phyloP scores from a whole-genome alignment of 2,888 invertebrate genomes.

The Lypha dubia region DNA sequence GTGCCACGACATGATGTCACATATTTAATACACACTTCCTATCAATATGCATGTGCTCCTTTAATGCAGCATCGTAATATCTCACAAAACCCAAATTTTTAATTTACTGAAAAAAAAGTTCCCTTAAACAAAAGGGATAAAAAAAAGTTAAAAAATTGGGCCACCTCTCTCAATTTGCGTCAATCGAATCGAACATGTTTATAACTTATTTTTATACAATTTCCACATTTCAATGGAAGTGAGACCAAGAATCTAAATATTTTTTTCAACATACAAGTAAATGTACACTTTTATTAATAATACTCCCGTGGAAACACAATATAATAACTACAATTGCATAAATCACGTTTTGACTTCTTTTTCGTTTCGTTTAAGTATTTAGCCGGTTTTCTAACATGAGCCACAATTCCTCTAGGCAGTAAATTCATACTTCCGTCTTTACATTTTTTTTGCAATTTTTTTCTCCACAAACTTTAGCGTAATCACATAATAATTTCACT shows the following conservation, averaged over 20 bases:
- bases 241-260: too few relatives aligned
- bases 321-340: slow-evolving; percentile 3
- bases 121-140: too few relatives aligned
- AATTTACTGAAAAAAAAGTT: too few relatives aligned
- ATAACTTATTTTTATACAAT: too few relatives aligned
- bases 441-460: slow-evolving; percentile 23
- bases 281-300: neutral
- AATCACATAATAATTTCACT: slow-evolving; percentile 67
- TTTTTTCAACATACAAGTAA: neutral
- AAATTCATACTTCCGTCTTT: slow-evolving; percentile 43
- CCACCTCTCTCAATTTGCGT: neutral
- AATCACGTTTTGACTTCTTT: slow-evolving; percentile 38
- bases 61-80: too few relatives aligned
- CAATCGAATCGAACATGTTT: too few relatives aligned
- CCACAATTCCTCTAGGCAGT: slow-evolving; percentile 6
- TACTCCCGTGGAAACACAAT: neutral
- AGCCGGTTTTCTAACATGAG: slow-evolving; percentile 11
- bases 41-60: too few relatives aligned
- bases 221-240: too few relatives aligned
- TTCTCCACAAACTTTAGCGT: slow-evolving; percentile 44
- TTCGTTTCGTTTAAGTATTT: neutral
- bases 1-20: too few relatives aligned
- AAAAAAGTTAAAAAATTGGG: too few relatives aligned
- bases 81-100: too few relatives aligned
- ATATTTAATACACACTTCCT: too few relatives aligned